Evolutionary conservation across 1,140 invertebrate genomes (phyloP), one percentile per base, ranked within the genome.

Genomic region (Saxidomus purpurata): DNA sequence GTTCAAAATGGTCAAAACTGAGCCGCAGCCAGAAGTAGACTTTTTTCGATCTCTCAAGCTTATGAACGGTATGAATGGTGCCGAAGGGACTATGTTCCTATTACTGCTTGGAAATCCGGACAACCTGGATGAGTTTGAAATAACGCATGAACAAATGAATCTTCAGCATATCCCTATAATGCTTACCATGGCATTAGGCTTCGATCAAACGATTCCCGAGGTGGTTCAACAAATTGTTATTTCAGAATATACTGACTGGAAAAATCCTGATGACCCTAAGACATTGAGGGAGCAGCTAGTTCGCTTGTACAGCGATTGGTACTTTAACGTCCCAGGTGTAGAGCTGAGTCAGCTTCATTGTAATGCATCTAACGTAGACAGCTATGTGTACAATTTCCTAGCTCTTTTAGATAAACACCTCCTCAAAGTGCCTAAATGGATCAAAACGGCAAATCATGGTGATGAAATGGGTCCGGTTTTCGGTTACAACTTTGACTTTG

Each of bases 401-500:
- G 34, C 80, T 3, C 2, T 38, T 19, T 25, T 82, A 11, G 59
- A 82, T 0, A 36, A 34, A 17, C 59, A 25, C 8, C 40, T 47
- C 13, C 36, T 82, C 3, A 15, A 28, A 34, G 25, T 15, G 40
- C 67, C 83, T 11, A 76, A 34, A 4, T 86, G 83, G 83, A 17
- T 59, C 0, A 71, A 49, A 0, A n/a, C 31, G 11, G 67, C 83
- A 36, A 76, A 76, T 31, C 83, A 86, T 55, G 52, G 52, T 15
- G 52, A 55, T n/a, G 52, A 55, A 19, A 19, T 55, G 19, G 52
- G 9, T 19, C 52, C 52, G 13, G 52, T 55, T 6, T 55, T 55
- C 19, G 52, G 52, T 19, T 55, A 55, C 52, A 98, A 98, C 95
- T 25, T 49, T n/a, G 81, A 83, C 28, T 61, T 25, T 55, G 43